Conservation (phyloP, 2,113 vertebrate species). For the Brienomyrus longianalis region DNA sequence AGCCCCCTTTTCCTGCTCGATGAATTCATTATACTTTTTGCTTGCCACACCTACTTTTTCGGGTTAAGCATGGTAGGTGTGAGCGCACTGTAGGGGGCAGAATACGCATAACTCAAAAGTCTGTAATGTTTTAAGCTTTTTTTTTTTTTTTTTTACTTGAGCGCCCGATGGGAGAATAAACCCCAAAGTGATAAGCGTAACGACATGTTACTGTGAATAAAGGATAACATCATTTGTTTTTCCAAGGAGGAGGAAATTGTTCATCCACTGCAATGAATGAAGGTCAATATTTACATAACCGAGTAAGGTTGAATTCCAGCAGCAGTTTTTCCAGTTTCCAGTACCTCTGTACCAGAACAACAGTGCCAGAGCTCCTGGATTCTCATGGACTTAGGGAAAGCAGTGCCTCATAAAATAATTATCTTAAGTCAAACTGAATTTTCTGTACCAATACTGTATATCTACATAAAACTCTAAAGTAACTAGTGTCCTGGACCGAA, state of each 20-base stretch:
- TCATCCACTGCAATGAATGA: neutral
- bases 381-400: neutral
- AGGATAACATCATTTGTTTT: neutral
- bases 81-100: neutral
- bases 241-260: neutral
- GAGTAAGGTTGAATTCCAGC: neutral
- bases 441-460: neutral
- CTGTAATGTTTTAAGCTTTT: neutral
- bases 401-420: neutral
- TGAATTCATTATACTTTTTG: neutral
- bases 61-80: neutral
- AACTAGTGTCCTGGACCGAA: neutral
- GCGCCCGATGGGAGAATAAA: neutral
- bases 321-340: neutral
- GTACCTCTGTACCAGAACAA: neutral
- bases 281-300: constrained; percentile 1
- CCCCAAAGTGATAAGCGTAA: neutral
- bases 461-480: neutral
- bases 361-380: neutral
- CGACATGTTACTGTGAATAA: neutral
- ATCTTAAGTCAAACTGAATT: neutral
- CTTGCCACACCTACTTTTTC: neutral
- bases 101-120: neutral
- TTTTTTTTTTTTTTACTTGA: neutral
- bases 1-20: neutral